A percentile compares a stretch with the other conserved stretches of the same genome.
phyloP scores from a whole-genome alignment of 2,113 vertebrate genomes.

The Plecturocebus donacophilus region DNA sequence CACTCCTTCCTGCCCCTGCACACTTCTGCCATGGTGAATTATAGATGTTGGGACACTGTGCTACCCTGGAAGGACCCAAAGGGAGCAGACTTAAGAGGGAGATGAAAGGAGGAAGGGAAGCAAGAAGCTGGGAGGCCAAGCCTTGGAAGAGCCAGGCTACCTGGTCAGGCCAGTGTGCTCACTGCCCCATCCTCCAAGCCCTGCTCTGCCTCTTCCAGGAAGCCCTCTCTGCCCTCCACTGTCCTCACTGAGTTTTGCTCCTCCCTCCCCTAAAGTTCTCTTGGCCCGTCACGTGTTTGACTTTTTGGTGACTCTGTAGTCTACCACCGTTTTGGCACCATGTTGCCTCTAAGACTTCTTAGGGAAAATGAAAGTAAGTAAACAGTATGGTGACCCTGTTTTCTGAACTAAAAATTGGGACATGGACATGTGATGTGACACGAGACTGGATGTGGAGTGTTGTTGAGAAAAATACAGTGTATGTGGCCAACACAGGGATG shows the following conservation, averaged over 20 bases:
- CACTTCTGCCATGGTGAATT: slow-evolving; percentile 32
- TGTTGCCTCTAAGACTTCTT: no score
- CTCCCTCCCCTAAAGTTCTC: not conserved
- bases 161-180: not conserved
- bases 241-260: not conserved
- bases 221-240: not conserved
- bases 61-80: not conserved
- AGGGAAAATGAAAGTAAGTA: no score
- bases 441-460: not conserved
- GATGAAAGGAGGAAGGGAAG: not conserved
- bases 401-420: not conserved
- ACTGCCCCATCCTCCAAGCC: no score
- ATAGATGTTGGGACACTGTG: not conserved
- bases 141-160: not conserved
- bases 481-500: not conserved
- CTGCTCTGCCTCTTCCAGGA: not conserved
- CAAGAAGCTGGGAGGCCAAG: not conserved
- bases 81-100: not conserved
- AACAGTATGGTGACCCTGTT: not conserved
- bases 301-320: not conserved
- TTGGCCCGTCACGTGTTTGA: not conserved
- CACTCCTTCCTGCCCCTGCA: not conserved
- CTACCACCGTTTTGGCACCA: no score
- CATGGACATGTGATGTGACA: not conserved
- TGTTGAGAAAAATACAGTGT: not conserved